Base-by-base conservation (phyloP, 2,797 vertebrate species). In the Geotrypetes seraphini region DNA sequence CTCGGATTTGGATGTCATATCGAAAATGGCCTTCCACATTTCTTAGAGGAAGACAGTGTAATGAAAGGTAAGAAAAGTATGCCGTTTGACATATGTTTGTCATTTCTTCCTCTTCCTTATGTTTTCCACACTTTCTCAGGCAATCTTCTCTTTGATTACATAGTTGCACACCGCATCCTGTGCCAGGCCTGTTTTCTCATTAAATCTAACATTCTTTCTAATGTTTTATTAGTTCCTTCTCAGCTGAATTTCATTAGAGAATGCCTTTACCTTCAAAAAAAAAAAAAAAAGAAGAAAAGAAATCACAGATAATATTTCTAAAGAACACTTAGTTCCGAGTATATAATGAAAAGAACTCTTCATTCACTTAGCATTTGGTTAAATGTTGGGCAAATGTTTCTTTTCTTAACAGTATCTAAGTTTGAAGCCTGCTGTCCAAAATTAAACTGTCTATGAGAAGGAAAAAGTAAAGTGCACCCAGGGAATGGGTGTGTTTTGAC, bases 21-120 rank as follows among this genome's bases (percentile, higher is more conserved):
- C n/a, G n/a, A n/a, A n/a, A n/a, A n/a, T n/a, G n/a, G n/a, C n/a
- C n/a, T n/a, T n/a, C n/a, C n/a, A n/a, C n/a, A 48, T 57, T 83
- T 79, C 52, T 80, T 63, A 66, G 72, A 78, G 69, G 63, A 71
- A 69, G 65, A 60, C 54, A 51, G 20, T 29, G 13, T 57, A 60
- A 58, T 23, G 44, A 58, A 83, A 84, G 75, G 75, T 84, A 87
- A 86, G 84, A 75, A 70, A 47, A 71, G 50, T 60, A 63, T 76
- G 42, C 72, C 73, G 64, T 61, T 63, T 78, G 75, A 80, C 73
- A 80, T 78, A 69, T 78, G 74, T 78, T 87, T 84, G 73, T 74
- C 73, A 84, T 84, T 80, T 66, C 47, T 69, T 39, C 50, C 56
- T 1, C 22, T 35, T 69, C 60, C 61, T 74, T 45, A 30, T 69